These are phyloP conservation scores for Acromyrmex charruanus DNA, from an alignment of 1,140 invertebrate genomes.

Conservation along the genomic window DNA sequence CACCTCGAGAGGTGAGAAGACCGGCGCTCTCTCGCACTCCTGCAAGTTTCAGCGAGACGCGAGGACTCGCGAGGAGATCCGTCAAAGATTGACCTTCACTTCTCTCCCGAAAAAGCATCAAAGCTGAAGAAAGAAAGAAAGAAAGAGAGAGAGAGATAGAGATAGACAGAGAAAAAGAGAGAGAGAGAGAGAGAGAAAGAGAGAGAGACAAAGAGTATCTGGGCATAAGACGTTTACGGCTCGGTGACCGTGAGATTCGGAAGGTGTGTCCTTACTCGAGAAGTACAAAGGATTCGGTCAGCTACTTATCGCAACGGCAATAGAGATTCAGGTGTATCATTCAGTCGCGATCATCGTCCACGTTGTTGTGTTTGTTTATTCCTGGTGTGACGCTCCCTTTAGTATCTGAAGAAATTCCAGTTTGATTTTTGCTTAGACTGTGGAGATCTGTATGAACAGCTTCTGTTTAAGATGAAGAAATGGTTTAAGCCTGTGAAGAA, in stretches of 20 bases:
- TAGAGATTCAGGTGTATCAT: conserved; percentile 9
- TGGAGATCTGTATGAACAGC: background rate
- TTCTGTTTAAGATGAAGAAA: background rate
- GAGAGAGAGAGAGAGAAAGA: background rate
- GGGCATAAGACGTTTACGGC: background rate
- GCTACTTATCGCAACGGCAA: background rate
- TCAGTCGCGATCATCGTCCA: conserved; percentile 10
- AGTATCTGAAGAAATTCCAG: background rate
- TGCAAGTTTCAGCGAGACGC: conserved; percentile 29
- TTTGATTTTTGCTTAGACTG: background rate
- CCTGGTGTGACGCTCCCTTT: background rate
- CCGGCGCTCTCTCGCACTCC: conserved; percentile 27
- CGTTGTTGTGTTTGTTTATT: conserved; percentile 6
- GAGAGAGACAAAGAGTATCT: conserved; percentile 5
- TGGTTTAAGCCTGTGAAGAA: conserved; percentile 8
- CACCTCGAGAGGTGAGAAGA: conserved; percentile 58
- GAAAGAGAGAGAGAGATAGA: background rate
- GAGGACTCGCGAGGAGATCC: conserved; percentile 21
- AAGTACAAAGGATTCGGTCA: conserved; percentile 33
- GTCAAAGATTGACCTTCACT: background rate
- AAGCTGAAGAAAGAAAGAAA: background rate
- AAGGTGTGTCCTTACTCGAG: background rate
- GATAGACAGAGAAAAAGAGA: background rate
- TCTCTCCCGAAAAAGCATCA: conserved; percentile 7
- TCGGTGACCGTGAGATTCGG: conserved; percentile 21